Percentiles rank a stretch among this genome's conserved stretches.
phyloP scores from a whole-genome alignment of 2,888 invertebrate species.

The Bruchidius siliquastri region DNA sequence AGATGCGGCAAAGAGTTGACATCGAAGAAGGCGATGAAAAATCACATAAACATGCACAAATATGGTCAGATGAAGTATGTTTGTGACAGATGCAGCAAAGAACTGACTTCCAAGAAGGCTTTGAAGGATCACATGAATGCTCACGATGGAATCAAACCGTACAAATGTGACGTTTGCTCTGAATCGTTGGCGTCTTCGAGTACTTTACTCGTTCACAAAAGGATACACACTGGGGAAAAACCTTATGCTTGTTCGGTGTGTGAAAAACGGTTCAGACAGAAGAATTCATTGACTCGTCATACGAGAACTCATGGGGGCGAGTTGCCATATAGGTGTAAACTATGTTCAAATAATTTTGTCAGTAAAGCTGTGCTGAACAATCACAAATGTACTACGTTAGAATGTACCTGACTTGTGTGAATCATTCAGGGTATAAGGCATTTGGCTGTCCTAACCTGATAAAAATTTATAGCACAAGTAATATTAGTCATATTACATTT shows the following conservation, averaged over 20 bases:
- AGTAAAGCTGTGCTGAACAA: not conserved
- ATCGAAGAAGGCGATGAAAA: not conserved
- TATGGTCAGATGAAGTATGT: not conserved
- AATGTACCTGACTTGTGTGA: too few species aligned
- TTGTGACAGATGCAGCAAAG: not conserved
- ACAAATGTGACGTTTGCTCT: slow-evolving; percentile 37
- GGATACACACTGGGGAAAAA: slow-evolving; percentile 35
- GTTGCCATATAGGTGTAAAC: not conserved
- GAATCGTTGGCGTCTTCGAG: slow-evolving; percentile 53
- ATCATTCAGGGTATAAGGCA: too few species aligned
- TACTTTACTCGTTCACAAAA: slow-evolving; percentile 32
- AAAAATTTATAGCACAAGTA: too few species aligned
- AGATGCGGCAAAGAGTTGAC: not conserved
- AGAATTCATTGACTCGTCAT: slow-evolving; percentile 41
- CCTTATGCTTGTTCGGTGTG: slow-evolving; percentile 33
- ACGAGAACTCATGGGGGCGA: not conserved
- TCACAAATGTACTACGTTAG: not conserved
- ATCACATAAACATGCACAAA: not conserved
- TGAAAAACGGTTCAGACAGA: slow-evolving; percentile 52
- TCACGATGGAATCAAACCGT: slow-evolving; percentile 37
- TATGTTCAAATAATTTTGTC: not conserved
- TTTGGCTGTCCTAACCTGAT: too few species aligned
- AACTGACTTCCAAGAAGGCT: not conserved
- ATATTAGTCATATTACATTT: too few species aligned
- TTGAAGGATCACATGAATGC: not conserved